phyloP scores from a whole-genome alignment of 2,113 vertebrate genomes.

The Leucoraja erinaceus region DNA sequence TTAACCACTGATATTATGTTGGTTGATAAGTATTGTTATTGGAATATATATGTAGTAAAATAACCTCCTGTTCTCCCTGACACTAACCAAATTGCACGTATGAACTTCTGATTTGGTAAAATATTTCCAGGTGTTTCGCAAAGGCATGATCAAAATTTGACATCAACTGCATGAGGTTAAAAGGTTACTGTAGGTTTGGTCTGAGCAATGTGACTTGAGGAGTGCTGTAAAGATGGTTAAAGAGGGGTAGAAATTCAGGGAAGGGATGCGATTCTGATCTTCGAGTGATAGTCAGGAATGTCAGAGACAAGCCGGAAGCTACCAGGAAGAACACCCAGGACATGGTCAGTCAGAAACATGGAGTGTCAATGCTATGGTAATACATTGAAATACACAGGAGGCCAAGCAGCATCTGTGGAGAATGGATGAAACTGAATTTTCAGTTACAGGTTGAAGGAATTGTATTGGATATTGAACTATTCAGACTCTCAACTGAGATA shows the following conservation, averaged over 20 bases:
- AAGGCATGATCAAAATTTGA: background rate
- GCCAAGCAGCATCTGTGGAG: too few relatives aligned
- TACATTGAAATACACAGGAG: too few relatives aligned
- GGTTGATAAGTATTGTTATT: background rate
- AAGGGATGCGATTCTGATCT: background rate
- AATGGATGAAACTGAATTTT: too few relatives aligned
- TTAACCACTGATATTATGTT: background rate
- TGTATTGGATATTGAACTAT: background rate
- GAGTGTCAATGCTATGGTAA: too few relatives aligned
- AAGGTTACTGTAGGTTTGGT: background rate
- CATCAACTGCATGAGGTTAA: background rate
- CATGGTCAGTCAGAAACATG: too few relatives aligned
- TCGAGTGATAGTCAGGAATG: background rate
- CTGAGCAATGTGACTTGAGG: background rate
- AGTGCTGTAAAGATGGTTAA: background rate
- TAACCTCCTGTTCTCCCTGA: background rate
- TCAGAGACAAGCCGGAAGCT: too few relatives aligned
- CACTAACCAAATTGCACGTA: background rate
- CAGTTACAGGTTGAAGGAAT: background rate
- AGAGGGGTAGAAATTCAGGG: background rate
- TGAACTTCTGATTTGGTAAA: background rate
- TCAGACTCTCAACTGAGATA: background rate
- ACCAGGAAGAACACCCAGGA: background rate
- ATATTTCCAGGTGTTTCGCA: background rate
- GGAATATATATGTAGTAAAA: background rate